Evolutionary conservation across 2,113 vertebrate species (phyloP), one percentile per base, ranked within the genome.

Genomic region (Eira barbara): DNA sequence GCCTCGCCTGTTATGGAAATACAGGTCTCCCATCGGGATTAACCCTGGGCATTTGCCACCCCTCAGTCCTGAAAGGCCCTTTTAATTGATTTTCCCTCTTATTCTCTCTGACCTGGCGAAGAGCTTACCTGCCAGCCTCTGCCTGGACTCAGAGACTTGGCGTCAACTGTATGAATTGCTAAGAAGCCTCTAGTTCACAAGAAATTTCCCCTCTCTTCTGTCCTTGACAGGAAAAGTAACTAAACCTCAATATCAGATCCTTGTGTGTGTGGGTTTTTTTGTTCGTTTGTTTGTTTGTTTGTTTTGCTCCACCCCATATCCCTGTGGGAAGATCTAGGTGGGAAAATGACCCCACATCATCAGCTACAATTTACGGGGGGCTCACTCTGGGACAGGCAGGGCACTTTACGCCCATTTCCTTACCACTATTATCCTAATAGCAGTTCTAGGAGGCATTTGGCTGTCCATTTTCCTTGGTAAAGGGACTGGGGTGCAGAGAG

Each of bases 1-100:
- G 81, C 91, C 91, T 71, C 7, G 31, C 91, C 93, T 91, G 80
- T 89, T 61, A 96, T 97, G 97, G 94, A 97, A 98, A 98, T 95
- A 55, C 71, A 61, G 73, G 52, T 85, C 95, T 97, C 81, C 94
- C 85, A 95, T 74, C 34, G 93, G 97, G 97, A 98, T 95, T 80
- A 92, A 97, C 65, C 52, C 95, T 82, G 95, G 92, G 96, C 14
- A 6, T 49, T 82, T 93, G 97, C 81, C 96, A 95, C 91, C 93
- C 91, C 94, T 96, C 63, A 80, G 87, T 94, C 97, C 95, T 96
- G 92, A 98, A 96, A 90, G 95, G 18, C 27, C 12, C 85, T 96
- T 91, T 78, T 87, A 98, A 98, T 89, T 96, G 97, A 97, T 98
- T 83, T 91, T 97, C 92, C 79, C 83, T 97, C 92, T 45, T 81